A percentile compares a stretch with the other conserved stretches of the same genome.
Conservation (phyloP, 2,888 invertebrate species). For the Megamerina dolium region DNA sequence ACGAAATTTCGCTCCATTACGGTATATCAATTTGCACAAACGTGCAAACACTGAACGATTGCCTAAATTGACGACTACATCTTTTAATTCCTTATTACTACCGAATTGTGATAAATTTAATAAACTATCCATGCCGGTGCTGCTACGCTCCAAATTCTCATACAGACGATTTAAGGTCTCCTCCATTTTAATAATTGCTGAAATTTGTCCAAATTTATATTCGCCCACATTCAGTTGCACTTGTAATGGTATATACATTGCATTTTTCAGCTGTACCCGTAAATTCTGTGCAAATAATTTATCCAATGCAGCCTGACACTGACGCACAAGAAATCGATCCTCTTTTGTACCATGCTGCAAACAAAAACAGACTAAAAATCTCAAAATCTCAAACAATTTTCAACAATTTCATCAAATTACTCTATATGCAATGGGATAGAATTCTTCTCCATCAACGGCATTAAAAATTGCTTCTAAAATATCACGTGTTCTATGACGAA, state of each 20-base stretch:
- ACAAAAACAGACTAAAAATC: background rate
- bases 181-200: slow-evolving; percentile 29
- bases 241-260: slow-evolving; percentile 25
- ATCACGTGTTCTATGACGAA: slow-evolving; percentile 23
- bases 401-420: slow-evolving; percentile 20
- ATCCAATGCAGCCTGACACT: slow-evolving; percentile 36
- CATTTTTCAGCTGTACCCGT: slow-evolving; percentile 26
- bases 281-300: slow-evolving; percentile 35
- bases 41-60: slow-evolving; percentile 33
- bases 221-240: slow-evolving; percentile 35
- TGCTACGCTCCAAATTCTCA: slow-evolving; percentile 24
- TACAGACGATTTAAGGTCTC: slow-evolving; percentile 27
- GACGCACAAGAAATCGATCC: slow-evolving; percentile 37
- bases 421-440: slow-evolving; percentile 38
- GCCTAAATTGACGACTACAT: slow-evolving; percentile 32
- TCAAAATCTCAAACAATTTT: background rate
- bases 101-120: slow-evolving; percentile 35
- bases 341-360: slow-evolving; percentile 27
- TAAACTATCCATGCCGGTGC: slow-evolving; percentile 28
- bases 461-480: slow-evolving; percentile 33
- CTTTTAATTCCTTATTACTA: slow-evolving; percentile 24
- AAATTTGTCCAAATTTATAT: slow-evolving; percentile 34
- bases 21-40: slow-evolving; percentile 33
- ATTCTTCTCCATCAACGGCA: slow-evolving; percentile 33
- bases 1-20: slow-evolving; percentile 35